phyloP scores from a whole-genome alignment of 2,797 vertebrate genomes.

The Threskiornis aethiopicus region DNA sequence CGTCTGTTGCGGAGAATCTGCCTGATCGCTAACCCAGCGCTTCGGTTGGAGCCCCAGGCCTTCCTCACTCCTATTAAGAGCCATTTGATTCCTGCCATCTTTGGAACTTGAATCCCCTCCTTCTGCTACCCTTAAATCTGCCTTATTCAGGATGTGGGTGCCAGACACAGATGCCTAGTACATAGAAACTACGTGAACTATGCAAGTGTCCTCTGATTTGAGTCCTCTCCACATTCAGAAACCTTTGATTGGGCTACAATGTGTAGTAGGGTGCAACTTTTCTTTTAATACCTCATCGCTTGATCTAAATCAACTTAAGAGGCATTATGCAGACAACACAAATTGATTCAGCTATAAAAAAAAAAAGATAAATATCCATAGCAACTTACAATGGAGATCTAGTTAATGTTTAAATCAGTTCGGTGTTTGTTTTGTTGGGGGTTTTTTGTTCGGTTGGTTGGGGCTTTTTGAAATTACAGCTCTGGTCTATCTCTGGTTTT shows the following conservation, averaged over 20 bases:
- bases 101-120: background rate
- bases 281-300: background rate
- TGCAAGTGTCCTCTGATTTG: accelerated
- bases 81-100: background rate
- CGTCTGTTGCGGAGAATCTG: background rate
- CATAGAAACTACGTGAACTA: accelerated
- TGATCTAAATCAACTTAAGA: background rate
- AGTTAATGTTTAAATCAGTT: background rate
- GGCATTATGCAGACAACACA: background rate
- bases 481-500: background rate
- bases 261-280: background rate
- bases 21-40: background rate
- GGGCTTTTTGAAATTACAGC: accelerated
- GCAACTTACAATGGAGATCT: background rate
- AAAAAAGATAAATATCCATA: background rate
- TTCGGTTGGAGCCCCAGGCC: no score
- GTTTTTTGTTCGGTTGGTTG: background rate
- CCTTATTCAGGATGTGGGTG: background rate
- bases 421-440: background rate
- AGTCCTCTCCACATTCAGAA: accelerated
- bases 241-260: background rate
- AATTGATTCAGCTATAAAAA: background rate
- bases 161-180: accelerated
- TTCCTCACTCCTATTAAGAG: background rate
- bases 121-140: background rate